These are phyloP conservation scores for Ceyx melanurus DNA, from an alignment of 2,113 vertebrate species.

Conservation along the genomic window DNA sequence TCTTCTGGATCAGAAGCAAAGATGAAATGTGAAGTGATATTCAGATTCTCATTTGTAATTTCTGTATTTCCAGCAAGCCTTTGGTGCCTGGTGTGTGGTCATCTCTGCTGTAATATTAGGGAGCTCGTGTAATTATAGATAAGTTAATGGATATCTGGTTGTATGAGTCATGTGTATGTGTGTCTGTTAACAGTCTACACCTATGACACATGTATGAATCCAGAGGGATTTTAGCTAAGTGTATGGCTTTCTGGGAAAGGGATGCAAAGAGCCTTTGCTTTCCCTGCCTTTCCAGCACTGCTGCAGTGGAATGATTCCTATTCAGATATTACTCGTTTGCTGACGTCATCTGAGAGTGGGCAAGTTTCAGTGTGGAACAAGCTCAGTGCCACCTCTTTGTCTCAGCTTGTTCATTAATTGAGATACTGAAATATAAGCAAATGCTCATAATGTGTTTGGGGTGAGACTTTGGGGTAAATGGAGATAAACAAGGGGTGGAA, in stretches of 20 bases:
- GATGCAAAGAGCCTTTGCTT: neutral
- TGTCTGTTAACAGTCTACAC: neutral
- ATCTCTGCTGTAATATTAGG: neutral
- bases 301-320: neutral
- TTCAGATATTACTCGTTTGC: neutral
- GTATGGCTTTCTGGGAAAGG: neutral
- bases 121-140: neutral
- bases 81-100: neutral
- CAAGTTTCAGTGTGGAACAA: neutral
- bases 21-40: neutral
- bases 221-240: neutral
- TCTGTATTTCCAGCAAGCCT: neutral
- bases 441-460: neutral
- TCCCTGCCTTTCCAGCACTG: neutral
- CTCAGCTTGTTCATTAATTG: neutral
- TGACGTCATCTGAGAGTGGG: neutral
- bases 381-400: neutral
- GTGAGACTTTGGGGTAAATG: neutral
- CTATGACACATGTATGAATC: neutral
- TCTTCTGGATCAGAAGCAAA: neutral
- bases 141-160: neutral
- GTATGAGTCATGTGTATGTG: neutral
- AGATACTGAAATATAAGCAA: neutral
- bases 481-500: neutral
- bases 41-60: neutral